Conservation (phyloP, 2,113 vertebrate species). For the Ceyx margarethae region DNA sequence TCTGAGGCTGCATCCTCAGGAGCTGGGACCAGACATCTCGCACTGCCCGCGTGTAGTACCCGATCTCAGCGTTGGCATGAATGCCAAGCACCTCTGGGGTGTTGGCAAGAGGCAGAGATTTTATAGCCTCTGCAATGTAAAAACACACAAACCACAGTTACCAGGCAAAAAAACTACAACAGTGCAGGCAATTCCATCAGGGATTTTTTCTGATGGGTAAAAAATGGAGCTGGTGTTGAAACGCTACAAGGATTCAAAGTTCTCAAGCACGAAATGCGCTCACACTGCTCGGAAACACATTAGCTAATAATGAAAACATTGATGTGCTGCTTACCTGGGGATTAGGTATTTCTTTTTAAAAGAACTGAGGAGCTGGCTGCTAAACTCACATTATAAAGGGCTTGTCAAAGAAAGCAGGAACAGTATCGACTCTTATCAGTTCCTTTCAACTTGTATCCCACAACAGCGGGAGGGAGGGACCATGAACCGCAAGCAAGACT, state of each 20-base stretch:
- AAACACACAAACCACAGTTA: not conserved
- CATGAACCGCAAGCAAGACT: rapidly evolving
- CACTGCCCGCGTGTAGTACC: conserved; percentile 88
- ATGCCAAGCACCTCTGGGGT: conserved; percentile 90
- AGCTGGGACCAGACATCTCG: conserved; percentile 88
- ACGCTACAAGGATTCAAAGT: not conserved
- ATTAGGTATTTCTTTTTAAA: not conserved
- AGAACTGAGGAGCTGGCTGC: not conserved
- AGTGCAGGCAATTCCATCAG: not conserved
- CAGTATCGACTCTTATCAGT: too few relatives aligned
- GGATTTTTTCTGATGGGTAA: not conserved
- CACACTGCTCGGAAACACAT: not conserved
- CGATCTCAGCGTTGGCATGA: conserved; percentile 92
- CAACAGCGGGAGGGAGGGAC: rapidly evolving
- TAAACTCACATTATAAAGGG: not conserved
- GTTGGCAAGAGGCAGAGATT: conserved; percentile 86
- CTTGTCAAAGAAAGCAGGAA: not conserved
- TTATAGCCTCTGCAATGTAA: conserved; percentile 82
- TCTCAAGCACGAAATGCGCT: not conserved
- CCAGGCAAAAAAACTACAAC: not conserved
- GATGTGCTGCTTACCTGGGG: not conserved
- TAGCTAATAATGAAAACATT: not conserved
- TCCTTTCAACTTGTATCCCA: not conserved
- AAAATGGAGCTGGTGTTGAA: not conserved
- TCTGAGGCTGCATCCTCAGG: conserved; percentile 92